Conservation (phyloP, 2,113 vertebrate species). For the Albula glossodonta region DNA sequence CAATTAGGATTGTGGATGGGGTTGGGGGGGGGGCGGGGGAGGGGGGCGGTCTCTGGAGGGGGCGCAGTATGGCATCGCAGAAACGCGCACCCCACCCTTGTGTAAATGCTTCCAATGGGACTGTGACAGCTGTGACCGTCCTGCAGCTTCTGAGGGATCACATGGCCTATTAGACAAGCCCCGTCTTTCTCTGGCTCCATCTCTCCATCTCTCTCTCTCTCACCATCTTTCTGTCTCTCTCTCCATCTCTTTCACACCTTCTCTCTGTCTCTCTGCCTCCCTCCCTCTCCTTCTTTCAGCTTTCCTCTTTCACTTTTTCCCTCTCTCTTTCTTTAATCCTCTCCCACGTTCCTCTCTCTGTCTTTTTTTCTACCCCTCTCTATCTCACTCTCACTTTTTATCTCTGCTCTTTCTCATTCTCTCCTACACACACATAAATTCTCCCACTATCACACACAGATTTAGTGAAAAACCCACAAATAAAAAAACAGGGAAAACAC, state of each 20-base stretch:
- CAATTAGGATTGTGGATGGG: conserved; percentile 66
- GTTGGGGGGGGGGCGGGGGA: conserved; percentile 49
- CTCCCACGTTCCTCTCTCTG: conserved; percentile 32
- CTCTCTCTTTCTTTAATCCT: background rate
- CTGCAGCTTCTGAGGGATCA: conserved; percentile 67
- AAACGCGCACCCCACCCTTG: conserved; percentile 63
- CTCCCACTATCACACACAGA: conserved; percentile 26
- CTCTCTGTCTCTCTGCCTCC: conserved; percentile 2
- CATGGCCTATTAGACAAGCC: conserved; percentile 62
- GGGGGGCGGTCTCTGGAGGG: conserved; percentile 62
- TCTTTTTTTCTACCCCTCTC: background rate
- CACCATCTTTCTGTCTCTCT: background rate
- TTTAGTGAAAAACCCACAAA: background rate
- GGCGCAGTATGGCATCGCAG: conserved; percentile 66
- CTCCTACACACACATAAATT: conserved; percentile 7
- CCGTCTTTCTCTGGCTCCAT: conserved; percentile 42
- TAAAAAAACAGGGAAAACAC: conserved; percentile 5
- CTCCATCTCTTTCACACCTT: conserved; percentile 1
- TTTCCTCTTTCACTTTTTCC: conserved; percentile 14
- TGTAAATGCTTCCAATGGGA: conserved; percentile 72
- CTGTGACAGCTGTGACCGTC: conserved; percentile 72
- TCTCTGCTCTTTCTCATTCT: background rate
- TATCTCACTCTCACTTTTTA: conserved; percentile 10
- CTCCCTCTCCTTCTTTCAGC: background rate
- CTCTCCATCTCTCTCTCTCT: conserved; percentile 26